Conservation (phyloP, 2,113 vertebrate genomes). For the Dryoscopus gambensis region DNA sequence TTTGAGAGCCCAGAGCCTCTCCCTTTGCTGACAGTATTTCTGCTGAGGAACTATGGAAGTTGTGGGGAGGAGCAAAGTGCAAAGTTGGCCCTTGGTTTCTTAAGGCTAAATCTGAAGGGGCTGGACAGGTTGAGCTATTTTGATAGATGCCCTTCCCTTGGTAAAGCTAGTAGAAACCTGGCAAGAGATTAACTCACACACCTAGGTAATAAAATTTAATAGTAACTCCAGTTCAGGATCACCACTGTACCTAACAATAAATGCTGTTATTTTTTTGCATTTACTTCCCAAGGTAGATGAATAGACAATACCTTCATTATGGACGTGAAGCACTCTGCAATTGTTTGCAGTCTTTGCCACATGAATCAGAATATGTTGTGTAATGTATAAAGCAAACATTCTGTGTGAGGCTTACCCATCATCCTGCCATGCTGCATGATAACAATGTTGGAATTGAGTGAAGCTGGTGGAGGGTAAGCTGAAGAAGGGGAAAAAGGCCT, state of each 20-base stretch:
- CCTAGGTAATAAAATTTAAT: not conserved
- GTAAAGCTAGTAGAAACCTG: not conserved
- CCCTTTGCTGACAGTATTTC: not conserved
- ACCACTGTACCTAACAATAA: not conserved
- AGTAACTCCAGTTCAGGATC: not conserved
- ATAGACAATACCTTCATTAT: not conserved
- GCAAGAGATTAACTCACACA: not conserved
- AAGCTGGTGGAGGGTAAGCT: slow-evolving; percentile 81
- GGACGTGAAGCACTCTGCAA: not conserved
- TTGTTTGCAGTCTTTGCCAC: not conserved
- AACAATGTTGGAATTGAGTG: slow-evolving; percentile 78
- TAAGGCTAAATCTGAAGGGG: not conserved
- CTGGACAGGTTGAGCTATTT: not conserved
- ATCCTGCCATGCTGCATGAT: slow-evolving; percentile 82
- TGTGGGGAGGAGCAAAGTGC: not conserved
- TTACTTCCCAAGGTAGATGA: not conserved
- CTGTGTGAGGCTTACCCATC: slow-evolving; percentile 79
- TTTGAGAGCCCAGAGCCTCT: not conserved
- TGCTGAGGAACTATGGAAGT: not conserved
- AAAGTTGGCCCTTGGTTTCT: not conserved
- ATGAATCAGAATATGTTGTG: not conserved
- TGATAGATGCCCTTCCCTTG: not conserved
- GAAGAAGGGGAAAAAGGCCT: slow-evolving; percentile 88
- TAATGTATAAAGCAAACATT: slow-evolving; percentile 23
- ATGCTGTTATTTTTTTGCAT: not conserved